Percentiles rank a stretch among this genome's conserved stretches.
Conservation (phyloP, 1,140 invertebrate genomes). For the Aphaenogaster floridana region DNA sequence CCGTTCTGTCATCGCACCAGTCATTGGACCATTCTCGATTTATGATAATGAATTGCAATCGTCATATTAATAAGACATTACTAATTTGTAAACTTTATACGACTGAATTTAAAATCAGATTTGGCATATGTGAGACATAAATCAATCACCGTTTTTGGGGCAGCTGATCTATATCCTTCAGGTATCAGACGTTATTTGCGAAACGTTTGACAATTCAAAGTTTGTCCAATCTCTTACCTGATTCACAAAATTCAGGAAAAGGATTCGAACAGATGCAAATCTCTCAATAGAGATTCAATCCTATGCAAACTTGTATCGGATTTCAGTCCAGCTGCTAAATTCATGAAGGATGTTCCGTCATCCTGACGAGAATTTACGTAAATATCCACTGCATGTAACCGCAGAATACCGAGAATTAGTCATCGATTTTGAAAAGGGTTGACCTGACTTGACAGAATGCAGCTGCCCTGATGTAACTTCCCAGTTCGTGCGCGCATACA, state of each 20-base stretch:
- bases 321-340: conserved; percentile 60
- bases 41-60: neutral
- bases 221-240: conserved; percentile 47
- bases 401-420: conserved; percentile 18
- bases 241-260: conserved; percentile 29
- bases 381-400: conserved; percentile 80
- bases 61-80: neutral
- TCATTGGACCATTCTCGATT: neutral
- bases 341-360: conserved; percentile 68
- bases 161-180: conserved; percentile 34
- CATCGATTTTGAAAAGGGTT: conserved; percentile 73
- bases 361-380: conserved; percentile 79
- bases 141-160: neutral
- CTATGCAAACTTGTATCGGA: neutral
- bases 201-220: conserved; percentile 22
- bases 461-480: conserved; percentile 73
- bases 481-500: neutral
- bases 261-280: conserved; percentile 69
- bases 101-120: neutral
- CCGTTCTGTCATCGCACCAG: neutral
- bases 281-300: conserved; percentile 18
- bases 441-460: conserved; percentile 79
- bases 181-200: conserved; percentile 23
- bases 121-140: neutral
- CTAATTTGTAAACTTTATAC: neutral